Conservation (phyloP, 2,888 invertebrate genomes). For the Thymelicus acteon region DNA sequence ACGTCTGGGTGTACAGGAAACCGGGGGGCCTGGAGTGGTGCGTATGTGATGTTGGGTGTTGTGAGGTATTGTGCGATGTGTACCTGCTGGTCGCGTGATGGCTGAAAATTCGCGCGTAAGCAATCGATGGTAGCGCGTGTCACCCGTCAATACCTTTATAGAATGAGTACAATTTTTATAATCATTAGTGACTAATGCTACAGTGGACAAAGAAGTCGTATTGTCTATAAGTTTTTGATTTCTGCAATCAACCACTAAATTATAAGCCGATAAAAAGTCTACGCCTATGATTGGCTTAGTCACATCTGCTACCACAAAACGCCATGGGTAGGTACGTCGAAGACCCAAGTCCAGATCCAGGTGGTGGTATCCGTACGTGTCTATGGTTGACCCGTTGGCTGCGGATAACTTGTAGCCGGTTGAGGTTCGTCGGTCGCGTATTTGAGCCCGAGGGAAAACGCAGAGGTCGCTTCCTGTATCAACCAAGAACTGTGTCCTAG, state of each 20-base stretch:
- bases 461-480: constrained; percentile 40
- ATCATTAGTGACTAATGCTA: constrained; percentile 1
- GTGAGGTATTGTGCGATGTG: constrained; percentile 42
- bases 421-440: constrained; percentile 39
- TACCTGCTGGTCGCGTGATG: constrained; percentile 40
- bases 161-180: constrained; percentile 15
- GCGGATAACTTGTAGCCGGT: constrained; percentile 49
- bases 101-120: constrained; percentile 36
- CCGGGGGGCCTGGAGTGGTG: constrained; percentile 50
- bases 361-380: constrained; percentile 47
- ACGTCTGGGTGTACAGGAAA: constrained; percentile 47
- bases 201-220: constrained; percentile 19
- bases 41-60: constrained; percentile 47
- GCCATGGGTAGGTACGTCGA: constrained; percentile 48
- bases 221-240: constrained; percentile 42
- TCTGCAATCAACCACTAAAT: constrained; percentile 48
- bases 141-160: constrained; percentile 28
- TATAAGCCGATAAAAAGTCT: constrained; percentile 50
- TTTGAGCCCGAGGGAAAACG: constrained; percentile 40
- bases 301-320: constrained; percentile 52
- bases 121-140: constrained; percentile 22
- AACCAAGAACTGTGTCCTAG: constrained; percentile 39
- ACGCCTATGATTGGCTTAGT: constrained; percentile 53
- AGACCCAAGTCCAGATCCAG: constrained; percentile 49
- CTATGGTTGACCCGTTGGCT: constrained; percentile 49